Conservation (phyloP, 1,140 invertebrate species). For the Augochlora pura region DNA sequence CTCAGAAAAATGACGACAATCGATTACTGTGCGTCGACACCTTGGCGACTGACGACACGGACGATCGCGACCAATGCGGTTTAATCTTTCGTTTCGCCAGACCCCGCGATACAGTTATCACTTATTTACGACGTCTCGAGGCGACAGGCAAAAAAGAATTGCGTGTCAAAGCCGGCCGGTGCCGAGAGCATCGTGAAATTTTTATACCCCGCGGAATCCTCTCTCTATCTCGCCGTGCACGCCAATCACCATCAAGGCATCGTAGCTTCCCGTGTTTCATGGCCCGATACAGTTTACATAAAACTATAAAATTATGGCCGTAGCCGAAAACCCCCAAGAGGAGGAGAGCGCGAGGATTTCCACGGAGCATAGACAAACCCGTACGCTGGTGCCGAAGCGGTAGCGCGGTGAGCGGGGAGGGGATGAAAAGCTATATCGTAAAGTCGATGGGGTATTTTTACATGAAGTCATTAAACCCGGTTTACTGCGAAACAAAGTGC, state of each 20-base stretch:
- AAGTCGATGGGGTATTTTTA: slow-evolving; percentile 74
- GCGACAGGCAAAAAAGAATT: slow-evolving; percentile 59
- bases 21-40: background rate
- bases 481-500: slow-evolving; percentile 67
- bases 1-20: too few species aligned
- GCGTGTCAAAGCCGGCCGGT: slow-evolving; percentile 59
- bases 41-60: background rate
- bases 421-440: slow-evolving; percentile 64
- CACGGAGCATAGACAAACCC: background rate
- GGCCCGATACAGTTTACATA: slow-evolving; percentile 76
- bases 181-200: slow-evolving; percentile 60
- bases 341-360: slow-evolving; percentile 38
- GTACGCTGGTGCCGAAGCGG: background rate
- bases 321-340: slow-evolving; percentile 58
- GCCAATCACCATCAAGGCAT: slow-evolving; percentile 75
- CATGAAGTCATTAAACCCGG: slow-evolving; percentile 68
- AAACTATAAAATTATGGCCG: slow-evolving; percentile 75
- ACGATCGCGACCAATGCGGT: background rate
- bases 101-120: slow-evolving; percentile 45
- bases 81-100: slow-evolving; percentile 20
- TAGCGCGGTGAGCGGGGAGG: background rate
- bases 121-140: slow-evolving; percentile 50
- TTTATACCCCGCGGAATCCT: slow-evolving; percentile 57
- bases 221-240: slow-evolving; percentile 59
- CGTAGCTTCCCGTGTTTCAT: slow-evolving; percentile 67